phyloP scores from a whole-genome alignment of 2,888 invertebrate species.

The Neoitamus cyanurus region DNA sequence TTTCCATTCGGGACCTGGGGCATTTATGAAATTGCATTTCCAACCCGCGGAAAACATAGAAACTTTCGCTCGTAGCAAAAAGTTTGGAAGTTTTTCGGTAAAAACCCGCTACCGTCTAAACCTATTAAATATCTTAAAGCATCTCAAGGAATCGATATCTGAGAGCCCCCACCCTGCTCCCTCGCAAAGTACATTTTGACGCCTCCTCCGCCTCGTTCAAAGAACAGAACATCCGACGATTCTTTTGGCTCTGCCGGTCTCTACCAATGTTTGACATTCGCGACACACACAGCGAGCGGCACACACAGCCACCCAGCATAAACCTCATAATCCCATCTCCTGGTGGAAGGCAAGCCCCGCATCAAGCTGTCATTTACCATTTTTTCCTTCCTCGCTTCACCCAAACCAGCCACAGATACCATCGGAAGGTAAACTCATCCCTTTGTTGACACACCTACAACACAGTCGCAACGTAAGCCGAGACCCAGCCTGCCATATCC shows the following conservation, averaged over 20 bases:
- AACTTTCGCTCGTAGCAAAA: conserved; percentile 41
- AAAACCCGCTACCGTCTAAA: conserved; percentile 43
- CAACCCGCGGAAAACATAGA: conserved; percentile 27
- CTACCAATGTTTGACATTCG: conserved; percentile 39
- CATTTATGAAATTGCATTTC: conserved; percentile 46
- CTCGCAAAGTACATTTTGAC: conserved; percentile 22
- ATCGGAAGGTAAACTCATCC: conserved; percentile 47
- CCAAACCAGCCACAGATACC: conserved; percentile 10
- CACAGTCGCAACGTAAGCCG: conserved; percentile 35
- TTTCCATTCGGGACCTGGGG: conserved; percentile 36
- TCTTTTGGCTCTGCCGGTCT: conserved; percentile 17
- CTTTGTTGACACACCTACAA: conserved; percentile 53
- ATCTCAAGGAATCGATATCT: conserved; percentile 40
- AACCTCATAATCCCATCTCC: conserved; percentile 32
- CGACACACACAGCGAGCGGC: background rate
- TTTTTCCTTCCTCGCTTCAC: background rate
- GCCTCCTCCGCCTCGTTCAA: conserved; percentile 40
- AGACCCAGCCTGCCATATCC: conserved; percentile 23
- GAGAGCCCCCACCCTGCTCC: background rate
- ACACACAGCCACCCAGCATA: background rate
- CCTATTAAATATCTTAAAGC: conserved; percentile 45
- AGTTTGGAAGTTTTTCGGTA: conserved; percentile 30
- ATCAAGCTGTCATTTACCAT: conserved; percentile 26
- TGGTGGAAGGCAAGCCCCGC: conserved; percentile 9
- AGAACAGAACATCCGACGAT: conserved; percentile 14